phyloP scores from a whole-genome alignment of 37 sponge, comb jelly and placozoan species.

The Cliona cf. orientalis region DNA sequence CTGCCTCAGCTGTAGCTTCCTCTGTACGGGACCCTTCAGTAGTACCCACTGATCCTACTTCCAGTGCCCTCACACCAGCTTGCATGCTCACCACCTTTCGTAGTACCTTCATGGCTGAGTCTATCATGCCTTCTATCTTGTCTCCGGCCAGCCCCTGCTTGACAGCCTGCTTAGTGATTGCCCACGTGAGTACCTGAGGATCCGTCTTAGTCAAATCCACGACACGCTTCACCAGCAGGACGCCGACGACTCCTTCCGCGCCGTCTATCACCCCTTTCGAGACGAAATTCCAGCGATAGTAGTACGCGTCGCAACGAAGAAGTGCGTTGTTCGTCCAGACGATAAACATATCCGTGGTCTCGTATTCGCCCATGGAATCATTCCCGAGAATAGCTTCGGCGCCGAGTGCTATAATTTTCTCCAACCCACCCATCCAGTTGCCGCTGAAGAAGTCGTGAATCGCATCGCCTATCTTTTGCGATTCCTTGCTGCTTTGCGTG shows the following conservation, averaged over 20 bases:
- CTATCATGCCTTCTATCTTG: not conserved
- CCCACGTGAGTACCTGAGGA: conserved; percentile 39
- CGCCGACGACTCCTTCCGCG: conserved; percentile 15
- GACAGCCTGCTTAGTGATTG: conserved; percentile 8
- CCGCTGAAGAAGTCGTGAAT: conserved; percentile 13
- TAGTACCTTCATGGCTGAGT: not conserved
- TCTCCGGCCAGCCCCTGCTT: not conserved
- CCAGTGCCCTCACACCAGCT: not conserved
- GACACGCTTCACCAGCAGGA: conserved; percentile 34
- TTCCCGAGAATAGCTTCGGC: conserved; percentile 14
- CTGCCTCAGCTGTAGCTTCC: too few relatives aligned
- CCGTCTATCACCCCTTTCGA: conserved; percentile 22
- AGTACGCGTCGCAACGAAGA: conserved; percentile 42
- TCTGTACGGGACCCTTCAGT: too few relatives aligned
- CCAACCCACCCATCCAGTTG: not conserved
- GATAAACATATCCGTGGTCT: conserved; percentile 24
- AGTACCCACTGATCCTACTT: too few relatives aligned
- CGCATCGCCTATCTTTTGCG: not conserved
- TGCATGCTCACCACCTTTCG: not conserved
- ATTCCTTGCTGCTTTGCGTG: not conserved
- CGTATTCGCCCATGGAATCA: conserved; percentile 20
- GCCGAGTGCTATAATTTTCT: not conserved
- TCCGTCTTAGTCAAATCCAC: conserved; percentile 27
- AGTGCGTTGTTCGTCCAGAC: conserved; percentile 35
- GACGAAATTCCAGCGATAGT: conserved; percentile 44